Base-by-base conservation (phyloP, 2,888 invertebrate species). In the Drosophila kokeensis region DNA sequence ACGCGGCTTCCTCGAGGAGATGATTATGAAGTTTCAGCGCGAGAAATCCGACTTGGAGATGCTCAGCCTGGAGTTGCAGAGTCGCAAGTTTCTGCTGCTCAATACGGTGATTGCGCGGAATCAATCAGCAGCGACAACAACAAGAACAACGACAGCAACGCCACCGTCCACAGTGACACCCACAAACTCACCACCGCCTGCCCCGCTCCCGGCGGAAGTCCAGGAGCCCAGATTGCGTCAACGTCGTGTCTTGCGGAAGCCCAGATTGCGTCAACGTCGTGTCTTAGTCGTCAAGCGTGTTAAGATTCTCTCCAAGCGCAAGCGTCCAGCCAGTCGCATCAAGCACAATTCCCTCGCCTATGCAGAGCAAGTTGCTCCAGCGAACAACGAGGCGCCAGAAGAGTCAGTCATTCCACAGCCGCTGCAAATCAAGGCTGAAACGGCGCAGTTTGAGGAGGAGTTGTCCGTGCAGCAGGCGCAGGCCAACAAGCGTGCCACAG, bases 21-120 rank as follows among this genome's bases (percentile, higher is more conserved):
- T 92, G 90, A 92, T 93, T 24, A 75, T 92, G 29, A 92, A 93
- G 65, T 73, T 92, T 32, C 93, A 93, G 65, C 92, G 91, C 21
- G 92, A 93, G 45, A 93, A 92, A 78, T 91, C 92, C 70, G 91
- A 91, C 45, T 79, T 92, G 34, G 93, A 93, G 63, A 73, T 91
- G 69, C 65, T 68, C n/a, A 90, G 86, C 4, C 84, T 93, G 58
- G 92, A 92, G 63, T 50, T 93, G 57, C 93, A 93, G 78, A 92
- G 87, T 73, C 92, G 91, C 34, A 92, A 92, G 74, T 91, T 92
- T 60, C 76, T 92, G 29, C 66, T 93, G 0, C 73, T 93, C 1
- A 92, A 91, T 27, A 81, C 90, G 0, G 86, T 90, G 0, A 80
- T 91, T 27, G 57, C 61, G 0, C 38, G 69, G 8, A 54, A 62